These are phyloP conservation scores for Lanius collurio DNA, from an alignment of 2,113 vertebrate species.

Conservation along the genomic window DNA sequence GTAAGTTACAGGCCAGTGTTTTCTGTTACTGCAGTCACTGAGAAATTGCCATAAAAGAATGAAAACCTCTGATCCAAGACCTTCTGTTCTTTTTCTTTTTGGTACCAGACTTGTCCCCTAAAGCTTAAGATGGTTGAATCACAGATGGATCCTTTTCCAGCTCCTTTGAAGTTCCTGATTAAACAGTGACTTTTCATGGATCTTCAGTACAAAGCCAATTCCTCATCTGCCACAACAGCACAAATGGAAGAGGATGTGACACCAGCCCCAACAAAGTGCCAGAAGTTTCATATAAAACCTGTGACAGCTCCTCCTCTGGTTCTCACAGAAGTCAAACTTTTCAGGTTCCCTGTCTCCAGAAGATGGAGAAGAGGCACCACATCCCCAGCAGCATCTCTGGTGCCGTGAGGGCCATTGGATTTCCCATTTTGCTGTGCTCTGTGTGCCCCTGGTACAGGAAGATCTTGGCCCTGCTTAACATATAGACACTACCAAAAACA, in stretches of 20 bases:
- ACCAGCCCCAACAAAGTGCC: not conserved
- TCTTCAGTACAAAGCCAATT: not conserved
- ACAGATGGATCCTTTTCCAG: not conserved
- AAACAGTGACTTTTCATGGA: not conserved
- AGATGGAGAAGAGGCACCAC: not conserved
- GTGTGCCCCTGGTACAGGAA: not conserved
- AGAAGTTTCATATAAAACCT: not conserved
- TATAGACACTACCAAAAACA: not conserved
- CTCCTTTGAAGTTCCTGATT: not conserved
- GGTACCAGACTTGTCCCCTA: not conserved
- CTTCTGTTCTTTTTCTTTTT: not conserved
- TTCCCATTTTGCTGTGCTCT: not conserved
- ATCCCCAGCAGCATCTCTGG: not conserved
- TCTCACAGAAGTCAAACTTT: not conserved
- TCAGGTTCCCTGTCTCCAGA: not conserved
- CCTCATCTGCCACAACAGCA: not conserved
- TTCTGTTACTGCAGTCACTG: not conserved
- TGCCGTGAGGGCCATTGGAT: fast-evolving
- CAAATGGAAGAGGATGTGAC: not conserved
- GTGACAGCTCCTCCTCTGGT: not conserved
- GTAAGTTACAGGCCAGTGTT: not conserved
- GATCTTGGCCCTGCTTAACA: not conserved
- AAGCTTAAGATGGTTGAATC: not conserved
- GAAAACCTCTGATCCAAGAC: not conserved
- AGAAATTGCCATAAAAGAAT: not conserved